Evolutionary conservation across 2,113 vertebrate species (phyloP), one percentile per base, ranked within the genome.

Genomic region (Ellobius talpinus): DNA sequence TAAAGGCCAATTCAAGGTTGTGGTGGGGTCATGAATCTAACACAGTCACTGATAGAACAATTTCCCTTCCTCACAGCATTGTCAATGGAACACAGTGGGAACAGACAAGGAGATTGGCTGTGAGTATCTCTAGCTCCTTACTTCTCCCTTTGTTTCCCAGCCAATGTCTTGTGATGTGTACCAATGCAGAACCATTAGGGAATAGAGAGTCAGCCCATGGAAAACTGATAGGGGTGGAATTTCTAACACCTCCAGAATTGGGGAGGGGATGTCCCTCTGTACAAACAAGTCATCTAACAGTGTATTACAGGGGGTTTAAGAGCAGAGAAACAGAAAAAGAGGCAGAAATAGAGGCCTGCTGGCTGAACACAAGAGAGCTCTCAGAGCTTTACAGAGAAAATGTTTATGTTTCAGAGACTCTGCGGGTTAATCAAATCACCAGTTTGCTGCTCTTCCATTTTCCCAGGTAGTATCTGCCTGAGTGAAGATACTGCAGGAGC

Each of bases 1-100:
- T 98, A 99, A 99, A 99, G 99, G 98, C 98, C 99, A 99, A 99
- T 99, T 99, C 99, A 99, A 99, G 99, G 99, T 99, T 99, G 98
- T 98, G 98, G 98, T 97, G 97, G 98, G 99, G 99, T 99, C 99
- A 99, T 99, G 99, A 99, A 99, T 99, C 99, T 99, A 98, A 99
- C 99, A 98, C 82, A 98, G 98, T 97, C 96, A 97, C 98, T 99
- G 99, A 99, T 99, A 96, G 98, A 99, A 99, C 98, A 99, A 99
- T 99, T 99, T 99, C 98, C 99, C 97, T 98, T 98, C 97, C 90
- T 72, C 98, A 21, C 97, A 97, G 98, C 98, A 95, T 96, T 91
- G 96, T 87, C 94, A 39, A 97, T 92, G 97, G 97, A 97, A 98
- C 98, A 97, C 97, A 88, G 94, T 82, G 97, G 97, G 98, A 98